These are phyloP conservation scores for Acanthiza pusilla DNA, from an alignment of 2,797 vertebrate genomes.

Conservation along the genomic window DNA sequence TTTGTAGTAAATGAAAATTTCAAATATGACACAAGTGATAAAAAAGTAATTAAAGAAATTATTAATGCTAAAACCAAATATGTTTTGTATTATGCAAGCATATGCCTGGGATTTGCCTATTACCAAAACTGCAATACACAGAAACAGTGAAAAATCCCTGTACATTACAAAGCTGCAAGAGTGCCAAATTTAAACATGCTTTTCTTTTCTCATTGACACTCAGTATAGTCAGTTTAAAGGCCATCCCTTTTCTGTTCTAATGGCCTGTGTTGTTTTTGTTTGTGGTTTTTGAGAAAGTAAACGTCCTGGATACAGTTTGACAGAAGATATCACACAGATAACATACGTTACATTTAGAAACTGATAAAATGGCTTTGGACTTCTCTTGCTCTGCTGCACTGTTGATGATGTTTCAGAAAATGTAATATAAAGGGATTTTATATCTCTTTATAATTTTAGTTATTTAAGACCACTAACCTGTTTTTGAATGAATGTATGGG, in stretches of 20 bases:
- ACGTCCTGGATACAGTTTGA: neutral
- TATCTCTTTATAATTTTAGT: neutral
- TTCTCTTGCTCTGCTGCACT: neutral
- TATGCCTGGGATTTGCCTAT: conserved; percentile 20
- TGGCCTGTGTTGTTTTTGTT: neutral
- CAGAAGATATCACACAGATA: neutral
- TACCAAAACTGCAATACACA: conserved; percentile 42
- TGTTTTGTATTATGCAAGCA: conserved; percentile 10
- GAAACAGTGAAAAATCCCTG: conserved; percentile 19
- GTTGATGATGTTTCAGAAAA: neutral
- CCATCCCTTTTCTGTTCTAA: neutral
- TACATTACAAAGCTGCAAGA: conserved; percentile 18
- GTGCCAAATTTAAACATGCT: neutral
- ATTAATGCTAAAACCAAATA: conserved; percentile 27
- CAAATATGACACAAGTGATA: conserved; percentile 11
- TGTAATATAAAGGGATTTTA: neutral
- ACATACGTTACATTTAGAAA: neutral
- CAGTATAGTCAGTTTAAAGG: neutral
- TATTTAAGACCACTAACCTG: neutral
- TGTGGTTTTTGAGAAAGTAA: neutral
- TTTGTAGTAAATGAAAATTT: conserved; percentile 16
- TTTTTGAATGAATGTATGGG: neutral
- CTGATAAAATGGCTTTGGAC: neutral
- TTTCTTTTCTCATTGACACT: neutral
- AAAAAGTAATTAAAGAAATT: conserved; percentile 57